Percentiles rank a stretch among this genome's conserved stretches.
These are phyloP conservation scores for Patiria miniata DNA, from an alignment of 35 echinoderm and acorn worm genomes.

Conservation along the genomic window DNA sequence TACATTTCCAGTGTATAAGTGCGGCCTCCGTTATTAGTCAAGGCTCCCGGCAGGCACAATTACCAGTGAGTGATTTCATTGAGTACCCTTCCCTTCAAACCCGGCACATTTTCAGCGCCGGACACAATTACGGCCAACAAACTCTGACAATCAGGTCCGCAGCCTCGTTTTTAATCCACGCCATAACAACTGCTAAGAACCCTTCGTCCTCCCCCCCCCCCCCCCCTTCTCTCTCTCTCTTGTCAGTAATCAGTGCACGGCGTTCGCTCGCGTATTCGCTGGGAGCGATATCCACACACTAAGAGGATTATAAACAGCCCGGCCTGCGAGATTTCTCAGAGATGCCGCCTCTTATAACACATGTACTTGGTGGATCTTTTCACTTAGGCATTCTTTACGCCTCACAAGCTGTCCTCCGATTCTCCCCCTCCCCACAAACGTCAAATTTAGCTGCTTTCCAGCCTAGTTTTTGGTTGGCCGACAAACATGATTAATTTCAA, in stretches of 20 bases:
- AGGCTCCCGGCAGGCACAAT: no score
- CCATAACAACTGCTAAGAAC: background rate
- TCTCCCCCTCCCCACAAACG: no score
- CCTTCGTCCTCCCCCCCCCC: background rate
- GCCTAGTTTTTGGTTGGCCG: no score
- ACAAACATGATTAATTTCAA: no score
- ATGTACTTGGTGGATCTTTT: background rate
- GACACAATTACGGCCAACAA: background rate
- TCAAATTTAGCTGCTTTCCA: no score
- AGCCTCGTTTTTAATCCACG: background rate
- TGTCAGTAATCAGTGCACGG: no score
- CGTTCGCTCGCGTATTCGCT: background rate
- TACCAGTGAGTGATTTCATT: no score
- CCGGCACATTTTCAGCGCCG: no score
- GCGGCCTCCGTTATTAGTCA: no score
- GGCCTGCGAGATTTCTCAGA: background rate
- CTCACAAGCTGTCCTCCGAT: background rate
- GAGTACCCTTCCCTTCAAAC: no score
- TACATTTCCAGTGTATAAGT: no score
- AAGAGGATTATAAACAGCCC: conserved; percentile 18
- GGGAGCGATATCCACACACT: background rate
- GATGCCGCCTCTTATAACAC: conserved; percentile 26
- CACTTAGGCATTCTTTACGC: background rate
- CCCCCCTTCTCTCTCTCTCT: no score
- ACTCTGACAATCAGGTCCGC: background rate